phyloP scores from a whole-genome alignment of 2,888 invertebrate species.

The Romanomermis culicivorax region DNA sequence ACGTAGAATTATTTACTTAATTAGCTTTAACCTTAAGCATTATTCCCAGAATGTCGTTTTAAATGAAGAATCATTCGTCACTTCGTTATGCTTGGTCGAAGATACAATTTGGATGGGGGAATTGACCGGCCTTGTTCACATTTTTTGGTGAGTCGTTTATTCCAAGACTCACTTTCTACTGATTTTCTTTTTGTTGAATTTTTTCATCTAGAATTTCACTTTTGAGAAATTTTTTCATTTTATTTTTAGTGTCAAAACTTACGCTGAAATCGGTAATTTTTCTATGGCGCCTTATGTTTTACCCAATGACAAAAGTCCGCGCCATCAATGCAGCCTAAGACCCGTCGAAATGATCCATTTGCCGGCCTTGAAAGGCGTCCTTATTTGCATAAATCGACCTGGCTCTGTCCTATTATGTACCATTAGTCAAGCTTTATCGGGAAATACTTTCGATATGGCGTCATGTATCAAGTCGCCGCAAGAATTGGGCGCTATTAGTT shows the following conservation, averaged over 20 bases:
- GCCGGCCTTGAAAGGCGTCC: conserved; percentile 1
- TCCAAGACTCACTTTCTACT: no score
- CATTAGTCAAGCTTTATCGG: conserved; percentile 8
- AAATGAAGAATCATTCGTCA: conserved; percentile 21
- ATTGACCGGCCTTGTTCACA: conserved; percentile 56
- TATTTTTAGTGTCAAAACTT: conserved; percentile 15
- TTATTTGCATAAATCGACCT: conserved; percentile 5
- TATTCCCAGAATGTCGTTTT: conserved; percentile 22
- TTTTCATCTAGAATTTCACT: conserved; percentile 6
- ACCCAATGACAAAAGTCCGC: conserved; percentile 7
- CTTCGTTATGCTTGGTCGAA: conserved; percentile 48
- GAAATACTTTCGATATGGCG: background rate
- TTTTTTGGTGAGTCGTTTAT: conserved; percentile 41
- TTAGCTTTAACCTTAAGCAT: conserved; percentile 10
- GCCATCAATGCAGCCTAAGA: conserved; percentile 7
- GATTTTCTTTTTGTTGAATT: conserved; percentile 1
- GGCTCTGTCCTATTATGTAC: conserved; percentile 10
- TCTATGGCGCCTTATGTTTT: conserved; percentile 39
- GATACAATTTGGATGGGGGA: conserved; percentile 69
- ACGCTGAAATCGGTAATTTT: conserved; percentile 38
- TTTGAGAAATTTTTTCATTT: no score
- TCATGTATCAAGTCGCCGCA: background rate
- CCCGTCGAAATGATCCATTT: conserved; percentile 8
- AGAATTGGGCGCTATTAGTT: background rate
- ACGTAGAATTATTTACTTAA: background rate